A percentile compares a stretch with the other conserved stretches of the same genome.
Evolutionary conservation across 2,797 vertebrate species (phyloP).

Genomic region (Artibeus lituratus): DNA sequence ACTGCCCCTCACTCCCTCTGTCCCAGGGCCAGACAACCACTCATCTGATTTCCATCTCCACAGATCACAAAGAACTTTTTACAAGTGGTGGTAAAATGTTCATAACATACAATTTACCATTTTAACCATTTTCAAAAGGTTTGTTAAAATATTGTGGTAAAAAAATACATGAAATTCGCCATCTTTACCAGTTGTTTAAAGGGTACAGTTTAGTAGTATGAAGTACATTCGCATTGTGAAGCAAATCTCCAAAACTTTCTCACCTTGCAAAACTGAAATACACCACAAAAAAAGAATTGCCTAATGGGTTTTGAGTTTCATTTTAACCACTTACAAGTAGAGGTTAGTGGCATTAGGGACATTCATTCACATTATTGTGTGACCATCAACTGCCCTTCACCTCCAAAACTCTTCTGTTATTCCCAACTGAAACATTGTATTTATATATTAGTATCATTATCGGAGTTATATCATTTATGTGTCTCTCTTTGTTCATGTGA

Average conservation of each 20-base stretch:
- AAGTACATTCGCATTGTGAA: neutral
- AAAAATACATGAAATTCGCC: neutral
- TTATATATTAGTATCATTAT: neutral
- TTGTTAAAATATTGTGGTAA: neutral
- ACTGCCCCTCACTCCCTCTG: neutral
- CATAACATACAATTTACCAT: neutral
- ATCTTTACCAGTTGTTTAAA: neutral
- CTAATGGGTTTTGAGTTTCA: neutral
- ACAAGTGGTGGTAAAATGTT: neutral
- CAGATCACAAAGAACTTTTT: neutral
- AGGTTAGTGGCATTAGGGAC: neutral
- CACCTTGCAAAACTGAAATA: neutral
- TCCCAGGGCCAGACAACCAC: neutral
- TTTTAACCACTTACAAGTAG: neutral
- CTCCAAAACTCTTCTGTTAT: neutral
- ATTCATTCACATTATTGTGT: neutral
- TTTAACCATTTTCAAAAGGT: neutral
- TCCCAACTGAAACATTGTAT: neutral
- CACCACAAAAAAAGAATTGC: neutral
- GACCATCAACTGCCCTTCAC: neutral
- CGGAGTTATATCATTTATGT: neutral
- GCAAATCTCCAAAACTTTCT: neutral
- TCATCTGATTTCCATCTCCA: neutral
- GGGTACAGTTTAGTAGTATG: neutral
- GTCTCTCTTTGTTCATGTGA: neutral